Conservation (phyloP, 2,888 invertebrate genomes). For the Dione vanillae region DNA sequence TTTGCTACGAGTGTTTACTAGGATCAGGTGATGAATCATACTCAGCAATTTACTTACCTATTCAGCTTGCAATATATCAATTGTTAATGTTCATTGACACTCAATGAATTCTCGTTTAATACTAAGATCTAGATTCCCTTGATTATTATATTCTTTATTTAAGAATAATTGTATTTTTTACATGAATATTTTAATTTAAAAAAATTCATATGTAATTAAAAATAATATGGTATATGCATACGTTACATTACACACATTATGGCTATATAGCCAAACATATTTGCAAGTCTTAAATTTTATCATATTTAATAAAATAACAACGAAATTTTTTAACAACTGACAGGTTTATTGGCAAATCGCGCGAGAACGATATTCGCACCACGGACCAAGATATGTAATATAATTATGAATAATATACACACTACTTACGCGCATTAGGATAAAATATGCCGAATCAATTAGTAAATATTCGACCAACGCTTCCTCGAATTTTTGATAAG, state of each 20-base stretch:
- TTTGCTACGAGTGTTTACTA: slow-evolving; percentile 40
- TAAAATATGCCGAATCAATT: slow-evolving; percentile 48
- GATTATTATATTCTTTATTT: slow-evolving; percentile 21
- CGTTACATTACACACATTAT: not conserved
- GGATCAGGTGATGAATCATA: slow-evolving; percentile 44
- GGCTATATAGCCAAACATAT: not conserved
- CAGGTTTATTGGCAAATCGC: slow-evolving; percentile 63
- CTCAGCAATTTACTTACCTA: slow-evolving; percentile 40
- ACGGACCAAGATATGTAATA: slow-evolving; percentile 22
- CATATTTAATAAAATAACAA: slow-evolving; percentile 54
- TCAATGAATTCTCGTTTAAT: slow-evolving; percentile 30
- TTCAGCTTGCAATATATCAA: slow-evolving; percentile 31
- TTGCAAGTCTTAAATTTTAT: not conserved
- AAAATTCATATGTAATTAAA: not conserved
- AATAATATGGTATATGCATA: not conserved
- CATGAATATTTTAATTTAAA: too few relatives aligned
- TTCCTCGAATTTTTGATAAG: slow-evolving; percentile 49
- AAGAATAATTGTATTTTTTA: not conserved
- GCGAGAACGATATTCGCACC: slow-evolving; percentile 49
- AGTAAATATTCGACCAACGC: slow-evolving; percentile 41
- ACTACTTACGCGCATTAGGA: slow-evolving; percentile 44
- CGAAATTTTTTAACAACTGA: slow-evolving; percentile 67
- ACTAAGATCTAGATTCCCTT: slow-evolving; percentile 26
- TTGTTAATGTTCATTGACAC: slow-evolving; percentile 44
- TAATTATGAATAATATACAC: slow-evolving; percentile 39